A percentile compares a stretch with the other conserved stretches of the same genome.
Evolutionary conservation across 2,113 vertebrate genomes (phyloP).

Genomic region (Candoia aspera): DNA sequence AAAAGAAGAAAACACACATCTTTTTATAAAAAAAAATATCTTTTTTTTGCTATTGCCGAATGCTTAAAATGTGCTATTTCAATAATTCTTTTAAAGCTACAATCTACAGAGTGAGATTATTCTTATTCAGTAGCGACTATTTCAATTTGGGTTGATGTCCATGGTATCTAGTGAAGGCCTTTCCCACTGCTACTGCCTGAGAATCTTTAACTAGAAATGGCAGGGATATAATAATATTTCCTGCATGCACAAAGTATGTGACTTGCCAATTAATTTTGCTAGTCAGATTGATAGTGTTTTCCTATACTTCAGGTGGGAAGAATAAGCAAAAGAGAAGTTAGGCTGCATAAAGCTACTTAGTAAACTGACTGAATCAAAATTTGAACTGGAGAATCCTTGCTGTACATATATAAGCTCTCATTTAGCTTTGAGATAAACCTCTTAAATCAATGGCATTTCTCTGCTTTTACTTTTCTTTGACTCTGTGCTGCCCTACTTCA

Average conservation of each 20-base stretch:
- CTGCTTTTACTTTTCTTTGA: neutral
- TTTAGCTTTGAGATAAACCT: neutral
- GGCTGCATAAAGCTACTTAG: neutral
- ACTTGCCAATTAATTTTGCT: neutral
- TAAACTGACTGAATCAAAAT: neutral
- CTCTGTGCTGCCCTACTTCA: neutral
- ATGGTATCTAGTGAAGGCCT: neutral
- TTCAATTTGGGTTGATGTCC: neutral
- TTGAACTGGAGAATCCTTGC: neutral
- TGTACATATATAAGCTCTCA: neutral
- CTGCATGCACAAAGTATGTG: neutral
- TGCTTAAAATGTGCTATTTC: neutral
- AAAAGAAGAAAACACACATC: neutral
- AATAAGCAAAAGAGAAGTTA: neutral
- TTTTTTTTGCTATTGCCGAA: neutral
- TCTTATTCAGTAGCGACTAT: neutral
- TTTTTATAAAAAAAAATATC: neutral
- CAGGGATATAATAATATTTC: neutral
- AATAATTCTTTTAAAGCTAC: neutral
- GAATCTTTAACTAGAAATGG: neutral
- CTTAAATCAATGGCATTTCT: neutral
- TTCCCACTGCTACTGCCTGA: neutral
- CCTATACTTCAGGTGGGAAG: neutral
- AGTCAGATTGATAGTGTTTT: neutral
- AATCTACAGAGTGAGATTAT: neutral